phyloP scores from a whole-genome alignment of 1,140 invertebrate species.

The Lasaia peninsularis region DNA sequence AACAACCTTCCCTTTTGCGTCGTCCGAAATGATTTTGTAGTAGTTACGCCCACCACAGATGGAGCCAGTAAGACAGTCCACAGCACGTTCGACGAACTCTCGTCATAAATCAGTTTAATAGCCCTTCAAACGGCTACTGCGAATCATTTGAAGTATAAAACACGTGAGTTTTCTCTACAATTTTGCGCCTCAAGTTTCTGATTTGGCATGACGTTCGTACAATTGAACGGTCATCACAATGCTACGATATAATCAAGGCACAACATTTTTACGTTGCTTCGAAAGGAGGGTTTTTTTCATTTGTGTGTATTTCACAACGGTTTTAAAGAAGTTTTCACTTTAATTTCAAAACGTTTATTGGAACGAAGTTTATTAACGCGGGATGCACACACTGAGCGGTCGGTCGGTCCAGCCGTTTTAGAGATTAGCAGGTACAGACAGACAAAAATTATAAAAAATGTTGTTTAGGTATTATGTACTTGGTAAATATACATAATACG shows the following conservation, averaged over 20 bases:
- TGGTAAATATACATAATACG: no score
- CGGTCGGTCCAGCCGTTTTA: no score
- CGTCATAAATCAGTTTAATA: slow-evolving; percentile 50
- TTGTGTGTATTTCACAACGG: no score
- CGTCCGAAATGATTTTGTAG: background rate
- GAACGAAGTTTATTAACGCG: no score
- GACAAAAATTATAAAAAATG: no score
- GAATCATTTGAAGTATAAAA: slow-evolving; percentile 18
- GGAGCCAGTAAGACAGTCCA: slow-evolving; percentile 9
- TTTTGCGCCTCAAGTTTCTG: background rate
- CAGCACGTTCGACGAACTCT: slow-evolving; percentile 31
- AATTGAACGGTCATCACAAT: background rate
- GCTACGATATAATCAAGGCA: background rate
- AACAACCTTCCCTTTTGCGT: background rate
- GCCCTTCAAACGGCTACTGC: slow-evolving; percentile 33
- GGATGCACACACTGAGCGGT: no score
- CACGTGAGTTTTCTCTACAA: background rate
- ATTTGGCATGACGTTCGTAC: background rate
- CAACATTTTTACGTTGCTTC: background rate
- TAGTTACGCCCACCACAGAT: slow-evolving; percentile 3
- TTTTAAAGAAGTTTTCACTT: no score
- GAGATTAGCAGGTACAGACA: no score
- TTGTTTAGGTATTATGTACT: no score
- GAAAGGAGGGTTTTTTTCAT: no score
- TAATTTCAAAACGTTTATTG: no score